Percentiles rank a stretch among this genome's conserved stretches.
Conservation (phyloP, 2,797 vertebrate species). For the Toxotes lorentzi region DNA sequence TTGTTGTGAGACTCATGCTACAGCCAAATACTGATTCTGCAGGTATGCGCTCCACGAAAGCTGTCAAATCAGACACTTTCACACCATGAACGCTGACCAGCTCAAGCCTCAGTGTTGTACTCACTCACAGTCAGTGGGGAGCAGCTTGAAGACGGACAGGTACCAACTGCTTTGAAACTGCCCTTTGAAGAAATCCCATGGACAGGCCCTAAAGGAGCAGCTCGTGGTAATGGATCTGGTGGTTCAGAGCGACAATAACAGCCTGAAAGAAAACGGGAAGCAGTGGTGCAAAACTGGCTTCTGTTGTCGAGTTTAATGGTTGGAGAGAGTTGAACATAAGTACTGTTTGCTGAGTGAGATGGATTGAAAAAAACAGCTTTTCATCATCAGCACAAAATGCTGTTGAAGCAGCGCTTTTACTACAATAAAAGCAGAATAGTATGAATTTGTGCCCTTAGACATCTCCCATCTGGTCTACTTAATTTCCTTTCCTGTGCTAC, state of each 20-base stretch:
- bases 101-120: conserved; percentile 3
- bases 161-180: conserved; percentile 34
- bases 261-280: background rate
- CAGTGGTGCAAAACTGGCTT: background rate
- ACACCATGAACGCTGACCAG: conserved; percentile 22
- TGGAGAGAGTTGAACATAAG: conserved; percentile 12
- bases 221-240: background rate
- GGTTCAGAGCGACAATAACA: background rate
- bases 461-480: conserved; percentile 65
- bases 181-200: conserved; percentile 15
- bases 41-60: conserved; percentile 32
- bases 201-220: background rate
- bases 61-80: conserved; percentile 49
- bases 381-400: conserved; percentile 62
- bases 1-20: conserved; percentile 24
- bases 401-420: conserved; percentile 51
- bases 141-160: conserved; percentile 31
- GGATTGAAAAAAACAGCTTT: conserved; percentile 53
- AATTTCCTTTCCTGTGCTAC: conserved; percentile 32
- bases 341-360: conserved; percentile 54
- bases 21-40: conserved; percentile 41
- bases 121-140: conserved; percentile 1
- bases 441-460: conserved; percentile 56
- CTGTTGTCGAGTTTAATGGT: background rate
- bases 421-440: conserved; percentile 49